Evolutionary conservation across 2,888 invertebrate genomes (phyloP), one percentile per base, ranked within the genome.

Genomic region (Patella ulyssiponensis): DNA sequence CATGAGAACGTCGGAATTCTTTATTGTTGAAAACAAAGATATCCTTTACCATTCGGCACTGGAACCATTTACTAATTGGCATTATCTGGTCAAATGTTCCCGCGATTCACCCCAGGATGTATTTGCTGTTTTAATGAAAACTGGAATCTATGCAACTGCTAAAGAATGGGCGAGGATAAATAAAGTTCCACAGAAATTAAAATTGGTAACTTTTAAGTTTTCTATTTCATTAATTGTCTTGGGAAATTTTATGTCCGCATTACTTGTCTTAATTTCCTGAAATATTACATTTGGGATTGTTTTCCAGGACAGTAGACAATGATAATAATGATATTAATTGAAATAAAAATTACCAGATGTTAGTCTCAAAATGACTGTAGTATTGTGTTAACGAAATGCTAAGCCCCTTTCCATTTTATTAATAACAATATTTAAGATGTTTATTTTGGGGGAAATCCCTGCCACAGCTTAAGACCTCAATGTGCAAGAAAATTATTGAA

Each of bases 81-180:
- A 83, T 51, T 83, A 82, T 53, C 81, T 88, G n/a, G 81, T 85
- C 33, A 77, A 77, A 69, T 77, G 79, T 76, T 86, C 87, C 9
- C 53, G 74, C 3, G 78, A 80, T 2, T 53, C 81, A 17, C 88
- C 90, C 20, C 79, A 82, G 33, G 85, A 86, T 15, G 86, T 90
- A 7, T 80, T 91, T 17, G 80, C 80, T 17, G 81, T 90, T 17
- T 77, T 91, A 73, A 82, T 88, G n/a, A 82, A 84, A 77, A 81
- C 84, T 9, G 86, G 85, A 14, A 88, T 88, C 75, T 88, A 87
- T 80, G 83, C 82, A 14, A 85, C 86, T 2, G 88, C 89, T 20
- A 84, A 83, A 51, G 78, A 80, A 9, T 91, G 91, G 91, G 85
- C 86, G 51, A 76, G 78, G 23, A 80, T 88, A 44, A 84, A 87